Evolutionary conservation across 1,140 invertebrate genomes (phyloP).

Genomic region (Leptinotarsa lineolata): DNA sequence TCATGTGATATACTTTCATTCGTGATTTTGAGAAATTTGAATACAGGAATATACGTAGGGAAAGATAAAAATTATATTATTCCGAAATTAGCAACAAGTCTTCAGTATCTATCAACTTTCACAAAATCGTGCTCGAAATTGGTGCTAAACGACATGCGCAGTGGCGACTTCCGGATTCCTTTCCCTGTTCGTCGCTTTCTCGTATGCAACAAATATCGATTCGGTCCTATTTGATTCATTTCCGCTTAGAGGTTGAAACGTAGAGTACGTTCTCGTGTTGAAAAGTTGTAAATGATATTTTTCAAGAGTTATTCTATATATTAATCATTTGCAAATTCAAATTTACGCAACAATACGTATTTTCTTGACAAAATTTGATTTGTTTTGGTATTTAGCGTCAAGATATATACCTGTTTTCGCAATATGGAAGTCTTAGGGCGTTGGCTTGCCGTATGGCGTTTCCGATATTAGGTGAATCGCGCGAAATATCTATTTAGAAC

Average conservation of each 20-base stretch:
- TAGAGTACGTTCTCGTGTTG: not conserved
- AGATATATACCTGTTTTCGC: not conserved
- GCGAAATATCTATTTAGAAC: not conserved
- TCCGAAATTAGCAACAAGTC: no score
- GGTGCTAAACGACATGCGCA: not conserved
- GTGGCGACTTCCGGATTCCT: not conserved
- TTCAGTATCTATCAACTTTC: no score
- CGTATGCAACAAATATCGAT: not conserved
- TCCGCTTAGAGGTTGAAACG: slow-evolving; percentile 5
- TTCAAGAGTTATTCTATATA: not conserved
- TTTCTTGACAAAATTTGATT: not conserved
- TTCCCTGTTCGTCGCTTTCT: not conserved
- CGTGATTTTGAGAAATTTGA: no score
- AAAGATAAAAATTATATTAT: no score
- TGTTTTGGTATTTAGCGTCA: not conserved
- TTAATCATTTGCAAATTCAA: no score
- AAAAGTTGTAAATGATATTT: not conserved
- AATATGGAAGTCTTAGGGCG: not conserved
- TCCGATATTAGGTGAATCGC: slow-evolving; percentile 1
- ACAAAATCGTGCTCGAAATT: not conserved
- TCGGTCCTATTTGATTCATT: not conserved
- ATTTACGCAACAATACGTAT: not conserved
- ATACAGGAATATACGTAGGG: no score
- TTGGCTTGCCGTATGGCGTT: not conserved
- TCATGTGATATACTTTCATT: no score